A percentile compares a stretch with the other conserved stretches of the same genome.
Evolutionary conservation across 1,140 invertebrate genomes (phyloP).

Genomic region (Brachystomella parvula): DNA sequence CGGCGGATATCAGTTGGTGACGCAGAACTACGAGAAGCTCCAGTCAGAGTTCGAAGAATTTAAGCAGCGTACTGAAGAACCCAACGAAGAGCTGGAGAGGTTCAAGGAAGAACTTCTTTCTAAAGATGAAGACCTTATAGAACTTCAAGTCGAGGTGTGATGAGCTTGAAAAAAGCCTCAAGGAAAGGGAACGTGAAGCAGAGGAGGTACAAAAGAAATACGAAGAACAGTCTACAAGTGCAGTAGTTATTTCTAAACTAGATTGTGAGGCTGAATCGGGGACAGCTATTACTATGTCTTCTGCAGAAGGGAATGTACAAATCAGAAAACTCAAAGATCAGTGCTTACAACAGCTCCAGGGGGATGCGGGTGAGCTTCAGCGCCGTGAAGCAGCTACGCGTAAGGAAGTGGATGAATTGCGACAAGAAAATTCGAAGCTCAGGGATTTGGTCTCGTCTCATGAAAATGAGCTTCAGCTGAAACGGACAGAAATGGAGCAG

Average conservation of each 20-base stretch:
- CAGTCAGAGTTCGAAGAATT: not conserved
- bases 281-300: not conserved
- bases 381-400: not conserved
- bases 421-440: not conserved
- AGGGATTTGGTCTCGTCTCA: not conserved
- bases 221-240: not conserved
- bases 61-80: not conserved
- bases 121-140: conserved; percentile 11
- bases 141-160: not conserved
- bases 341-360: not conserved
- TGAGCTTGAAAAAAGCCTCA: not conserved
- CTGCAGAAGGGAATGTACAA: not conserved
- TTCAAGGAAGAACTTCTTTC: conserved; percentile 7
- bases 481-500: not conserved
- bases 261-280: too few relatives aligned
- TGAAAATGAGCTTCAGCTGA: not conserved
- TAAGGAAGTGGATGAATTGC: not conserved
- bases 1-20: conserved; percentile 1
- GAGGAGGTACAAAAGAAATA: not conserved
- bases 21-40: not conserved
- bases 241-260: not conserved
- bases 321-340: not conserved
- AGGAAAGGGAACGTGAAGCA: not conserved
- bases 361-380: not conserved
- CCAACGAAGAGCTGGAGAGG: not conserved